Conservation (phyloP, 2,113 vertebrate genomes). For the Irena cyanogastra region DNA sequence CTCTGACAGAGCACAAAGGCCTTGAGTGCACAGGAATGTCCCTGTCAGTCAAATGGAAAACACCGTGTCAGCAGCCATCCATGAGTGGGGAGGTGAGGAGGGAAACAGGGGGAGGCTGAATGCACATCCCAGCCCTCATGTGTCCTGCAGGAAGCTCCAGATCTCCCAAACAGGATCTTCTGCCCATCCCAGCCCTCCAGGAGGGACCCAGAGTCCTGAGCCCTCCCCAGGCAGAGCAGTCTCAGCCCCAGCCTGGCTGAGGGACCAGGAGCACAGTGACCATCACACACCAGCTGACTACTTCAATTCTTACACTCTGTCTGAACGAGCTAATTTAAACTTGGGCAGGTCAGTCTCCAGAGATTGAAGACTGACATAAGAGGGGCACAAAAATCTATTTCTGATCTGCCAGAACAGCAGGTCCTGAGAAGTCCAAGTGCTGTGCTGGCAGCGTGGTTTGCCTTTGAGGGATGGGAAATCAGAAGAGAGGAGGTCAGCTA, state of each 20-base stretch:
- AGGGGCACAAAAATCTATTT: slow-evolving; percentile 17
- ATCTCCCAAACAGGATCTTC: neutral
- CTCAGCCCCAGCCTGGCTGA: neutral
- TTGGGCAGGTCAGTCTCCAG: neutral
- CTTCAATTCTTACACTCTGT: neutral
- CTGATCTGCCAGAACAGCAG: slow-evolving; percentile 28
- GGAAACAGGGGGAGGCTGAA: neutral
- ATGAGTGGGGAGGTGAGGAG: neutral
- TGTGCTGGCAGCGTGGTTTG: neutral
- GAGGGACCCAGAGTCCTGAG: neutral
- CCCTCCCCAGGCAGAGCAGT: neutral
- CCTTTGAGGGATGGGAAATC: slow-evolving; percentile 1
- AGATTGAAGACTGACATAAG: slow-evolving; percentile 8
- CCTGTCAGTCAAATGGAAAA: neutral
- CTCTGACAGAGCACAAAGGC: neutral
- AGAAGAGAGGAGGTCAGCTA: neutral
- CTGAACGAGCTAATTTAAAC: neutral
- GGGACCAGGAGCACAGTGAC: rapidly evolving
- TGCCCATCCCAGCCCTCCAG: neutral
- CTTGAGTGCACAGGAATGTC: neutral
- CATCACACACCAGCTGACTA: rapidly evolving
- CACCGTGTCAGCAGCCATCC: neutral
- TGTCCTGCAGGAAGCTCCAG: neutral
- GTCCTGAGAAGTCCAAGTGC: neutral
- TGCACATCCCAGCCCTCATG: rapidly evolving